These are phyloP conservation scores for Leuctra nigra DNA, from an alignment of 2,888 invertebrate genomes.

Conservation along the genomic window DNA sequence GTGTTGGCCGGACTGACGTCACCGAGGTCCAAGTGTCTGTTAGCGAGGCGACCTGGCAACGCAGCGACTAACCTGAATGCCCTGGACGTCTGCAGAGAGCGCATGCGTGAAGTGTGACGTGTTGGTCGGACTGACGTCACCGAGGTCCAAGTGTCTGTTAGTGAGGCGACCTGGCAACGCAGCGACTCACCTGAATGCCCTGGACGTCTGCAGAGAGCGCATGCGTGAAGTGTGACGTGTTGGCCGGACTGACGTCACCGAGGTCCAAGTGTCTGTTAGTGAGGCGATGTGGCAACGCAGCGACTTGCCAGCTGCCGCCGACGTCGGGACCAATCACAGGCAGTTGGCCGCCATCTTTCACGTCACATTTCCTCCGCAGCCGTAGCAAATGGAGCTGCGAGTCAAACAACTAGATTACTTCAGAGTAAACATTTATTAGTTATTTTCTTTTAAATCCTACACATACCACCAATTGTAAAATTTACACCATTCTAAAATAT, in stretches of 20 bases:
- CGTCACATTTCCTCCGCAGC: constrained; percentile 38
- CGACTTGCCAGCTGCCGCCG: constrained; percentile 52
- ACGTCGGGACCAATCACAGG: constrained; percentile 43
- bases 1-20: constrained; percentile 57
- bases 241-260: constrained; percentile 58
- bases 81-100: constrained; percentile 50
- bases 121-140: constrained; percentile 58
- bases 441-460: too few relatives aligned
- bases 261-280: constrained; percentile 56
- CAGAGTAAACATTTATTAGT: too few relatives aligned
- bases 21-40: constrained; percentile 57
- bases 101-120: constrained; percentile 49
- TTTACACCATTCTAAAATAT: too few relatives aligned
- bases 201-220: constrained; percentile 51
- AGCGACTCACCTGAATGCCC: constrained; percentile 51
- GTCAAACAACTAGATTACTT: too few relatives aligned
- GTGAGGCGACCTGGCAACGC: constrained; percentile 46
- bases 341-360: constrained; percentile 36
- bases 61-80: constrained; percentile 54
- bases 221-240: constrained; percentile 48
- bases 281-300: constrained; percentile 49
- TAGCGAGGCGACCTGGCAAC: constrained; percentile 48
- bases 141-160: constrained; percentile 57
- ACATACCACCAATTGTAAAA: too few relatives aligned
- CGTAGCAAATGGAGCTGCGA: constrained; percentile 37